Percentiles rank a stretch among this genome's conserved stretches.
These are phyloP conservation scores for Acanthurus tractus DNA, from an alignment of 2,797 vertebrate genomes.

Conservation along the genomic window DNA sequence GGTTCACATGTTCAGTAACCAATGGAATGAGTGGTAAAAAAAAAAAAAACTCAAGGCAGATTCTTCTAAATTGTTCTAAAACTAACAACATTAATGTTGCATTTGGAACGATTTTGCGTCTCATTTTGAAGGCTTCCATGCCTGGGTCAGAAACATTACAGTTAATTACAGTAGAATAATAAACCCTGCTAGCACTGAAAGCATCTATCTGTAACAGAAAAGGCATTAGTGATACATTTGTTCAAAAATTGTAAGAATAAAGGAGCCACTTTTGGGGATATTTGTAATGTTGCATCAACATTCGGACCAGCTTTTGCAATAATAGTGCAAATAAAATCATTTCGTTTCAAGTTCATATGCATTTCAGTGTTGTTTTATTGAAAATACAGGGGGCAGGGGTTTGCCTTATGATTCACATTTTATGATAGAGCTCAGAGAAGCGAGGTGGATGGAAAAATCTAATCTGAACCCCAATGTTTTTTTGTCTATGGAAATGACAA, in stretches of 20 bases:
- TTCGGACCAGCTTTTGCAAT: slow-evolving; percentile 22
- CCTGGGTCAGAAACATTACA: neutral
- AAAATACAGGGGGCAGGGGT: slow-evolving; percentile 54
- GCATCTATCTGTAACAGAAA: neutral
- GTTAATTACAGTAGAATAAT: neutral
- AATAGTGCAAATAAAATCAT: slow-evolving; percentile 21
- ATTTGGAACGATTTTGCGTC: neutral
- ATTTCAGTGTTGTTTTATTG: slow-evolving; percentile 59
- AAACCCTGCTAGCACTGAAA: neutral
- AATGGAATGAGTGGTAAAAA: no score
- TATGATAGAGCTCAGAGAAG: slow-evolving; percentile 72
- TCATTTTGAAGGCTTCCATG: neutral
- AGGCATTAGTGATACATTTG: neutral
- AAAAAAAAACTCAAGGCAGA: neutral
- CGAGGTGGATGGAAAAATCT: slow-evolving; percentile 66
- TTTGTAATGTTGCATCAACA: slow-evolving; percentile 3
- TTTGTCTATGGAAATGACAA: slow-evolving; percentile 81
- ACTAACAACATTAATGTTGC: no score
- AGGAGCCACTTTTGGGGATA: neutral
- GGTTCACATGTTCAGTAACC: no score
- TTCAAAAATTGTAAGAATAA: neutral
- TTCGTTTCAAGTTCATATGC: slow-evolving; percentile 35
- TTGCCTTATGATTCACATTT: slow-evolving; percentile 67
- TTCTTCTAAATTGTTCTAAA: neutral
- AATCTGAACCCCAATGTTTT: slow-evolving; percentile 72